Evolutionary conservation across 1,140 invertebrate species (phyloP), one percentile per base, ranked within the genome.

Genomic region (Pristionchus pacificus): DNA sequence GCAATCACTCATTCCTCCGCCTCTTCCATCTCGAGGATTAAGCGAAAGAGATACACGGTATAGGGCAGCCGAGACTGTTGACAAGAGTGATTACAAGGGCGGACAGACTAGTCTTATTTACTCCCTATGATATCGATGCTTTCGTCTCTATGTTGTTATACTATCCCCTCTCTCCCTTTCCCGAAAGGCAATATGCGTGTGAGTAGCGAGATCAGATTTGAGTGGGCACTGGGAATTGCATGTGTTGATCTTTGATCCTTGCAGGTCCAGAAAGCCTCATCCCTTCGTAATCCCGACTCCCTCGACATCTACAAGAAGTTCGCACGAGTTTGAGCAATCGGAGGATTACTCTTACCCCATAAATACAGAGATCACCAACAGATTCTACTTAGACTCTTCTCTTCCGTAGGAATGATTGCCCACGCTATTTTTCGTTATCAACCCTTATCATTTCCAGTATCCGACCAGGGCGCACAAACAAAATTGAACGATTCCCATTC

Each of bases 221-320:
- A n/a, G n/a, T n/a, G n/a, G 38, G 6, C 6, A 49, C 6, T 10
- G 6, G 19, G 38, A 49, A 49, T 49, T 49, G 19, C 19, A 2
- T 13, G 14, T 15, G 24, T 10, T 31, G 63, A 29, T 3, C 14
- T 13, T 14, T 38, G 10, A 29, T 2, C 32, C 59, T n/a, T 25
- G 71, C 38, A 49, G 38, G 38, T 79, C 0, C 70, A 77, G 65
- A 79, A 79, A n/a, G 62, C 74, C 0, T 76, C 65, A 15, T 74
- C 78, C 1, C 68, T 79, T n/a, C 71, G 78, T 1, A 79, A 79
- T 66, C 78, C 78, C 6, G 78, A 79, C 55, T 69, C 75, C 2
- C 69, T 79, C 1, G 73, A 79, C 55, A 49, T 58, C 32, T 79
- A 62, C 31, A 60, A 57, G 15, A 32, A 70, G 55, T 70, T 32